phyloP scores from a whole-genome alignment of 2,113 vertebrate species.

The Zosterops borbonicus region DNA sequence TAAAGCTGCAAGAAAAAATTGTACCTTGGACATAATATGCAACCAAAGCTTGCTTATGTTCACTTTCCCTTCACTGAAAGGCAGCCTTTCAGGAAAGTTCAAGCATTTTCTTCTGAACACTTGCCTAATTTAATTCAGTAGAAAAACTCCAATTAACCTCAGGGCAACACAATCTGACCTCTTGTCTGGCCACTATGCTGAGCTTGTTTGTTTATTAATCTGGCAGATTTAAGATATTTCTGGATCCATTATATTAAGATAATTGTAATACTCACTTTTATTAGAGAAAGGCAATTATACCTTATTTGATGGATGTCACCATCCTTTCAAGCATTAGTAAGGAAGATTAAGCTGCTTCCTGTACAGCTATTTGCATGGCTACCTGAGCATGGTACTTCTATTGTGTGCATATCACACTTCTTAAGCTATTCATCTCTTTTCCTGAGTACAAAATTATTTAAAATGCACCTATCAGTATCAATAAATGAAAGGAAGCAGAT shows the following conservation, averaged over 20 bases:
- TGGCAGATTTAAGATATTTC: constrained; percentile 19
- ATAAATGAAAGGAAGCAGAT: constrained; percentile 72
- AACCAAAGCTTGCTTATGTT: not conserved
- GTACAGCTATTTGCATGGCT: not conserved
- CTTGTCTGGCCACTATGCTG: not conserved
- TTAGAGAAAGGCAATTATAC: constrained; percentile 13
- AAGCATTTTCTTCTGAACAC: constrained; percentile 13
- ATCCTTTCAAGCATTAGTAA: constrained; percentile 24
- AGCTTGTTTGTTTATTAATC: constrained; percentile 63
- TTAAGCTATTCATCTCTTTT: constrained; percentile 62
- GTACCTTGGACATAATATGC: not conserved
- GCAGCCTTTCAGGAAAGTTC: constrained; percentile 6
- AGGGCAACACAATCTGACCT: constrained; percentile 25
- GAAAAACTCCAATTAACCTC: constrained; percentile 63
- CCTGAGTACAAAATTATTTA: constrained; percentile 57
- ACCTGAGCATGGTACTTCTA: not conserved
- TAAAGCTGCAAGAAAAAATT: not conserved
- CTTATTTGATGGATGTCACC: constrained; percentile 18
- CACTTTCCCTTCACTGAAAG: not conserved
- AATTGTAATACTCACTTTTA: constrained; percentile 26
- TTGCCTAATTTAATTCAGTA: constrained; percentile 49
- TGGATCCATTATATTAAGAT: constrained; percentile 15
- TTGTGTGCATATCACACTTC: constrained; percentile 55
- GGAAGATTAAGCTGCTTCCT: constrained; percentile 53
- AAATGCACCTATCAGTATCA: constrained; percentile 70